Percentiles rank a stretch among this genome's conserved stretches.
Evolutionary conservation across 2,888 invertebrate species (phyloP).

Genomic region (Synanthedon tipuliformis): DNA sequence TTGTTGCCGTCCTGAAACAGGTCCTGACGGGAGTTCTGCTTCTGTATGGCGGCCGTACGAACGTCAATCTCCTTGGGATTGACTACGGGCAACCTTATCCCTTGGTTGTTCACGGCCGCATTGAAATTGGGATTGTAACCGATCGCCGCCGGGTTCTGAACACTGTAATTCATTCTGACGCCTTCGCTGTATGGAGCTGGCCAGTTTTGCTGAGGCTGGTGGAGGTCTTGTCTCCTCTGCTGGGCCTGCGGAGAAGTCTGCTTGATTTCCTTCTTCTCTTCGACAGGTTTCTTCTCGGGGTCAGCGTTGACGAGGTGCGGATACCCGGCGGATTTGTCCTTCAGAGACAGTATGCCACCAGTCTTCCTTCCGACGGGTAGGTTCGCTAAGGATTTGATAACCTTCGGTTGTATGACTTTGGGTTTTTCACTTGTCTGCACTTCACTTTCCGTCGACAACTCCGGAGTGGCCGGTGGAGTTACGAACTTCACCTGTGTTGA

Average conservation of each 20-base stretch:
- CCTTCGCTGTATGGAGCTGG: conserved; percentile 21
- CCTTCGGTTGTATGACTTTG: conserved; percentile 38
- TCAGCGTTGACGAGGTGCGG: conserved; percentile 60
- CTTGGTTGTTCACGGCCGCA: conserved; percentile 25
- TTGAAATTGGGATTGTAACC: conserved; percentile 35
- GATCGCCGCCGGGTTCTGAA: conserved; percentile 30
- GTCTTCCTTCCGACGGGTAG: conserved; percentile 57
- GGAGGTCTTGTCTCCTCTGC: conserved; percentile 28
- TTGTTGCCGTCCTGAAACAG: conserved; percentile 47
- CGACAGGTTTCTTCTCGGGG: conserved; percentile 34
- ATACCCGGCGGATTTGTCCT: conserved; percentile 64
- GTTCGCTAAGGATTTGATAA: conserved; percentile 49
- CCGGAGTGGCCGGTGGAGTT: conserved; percentile 60
- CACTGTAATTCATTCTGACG: conserved; percentile 43
- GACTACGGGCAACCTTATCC: conserved; percentile 55
- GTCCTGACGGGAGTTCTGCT: conserved; percentile 52
- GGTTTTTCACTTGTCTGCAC: conserved; percentile 28
- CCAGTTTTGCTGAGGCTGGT: conserved; percentile 25
- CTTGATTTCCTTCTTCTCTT: conserved; percentile 43
- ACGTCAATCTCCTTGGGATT: conserved; percentile 67
- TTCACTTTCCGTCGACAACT: conserved; percentile 34
- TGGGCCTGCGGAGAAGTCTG: conserved; percentile 29
- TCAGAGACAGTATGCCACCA: conserved; percentile 63
- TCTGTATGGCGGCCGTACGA: conserved; percentile 57
- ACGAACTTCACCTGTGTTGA: conserved; percentile 66